Evolutionary conservation across 2,113 vertebrate genomes (phyloP), one percentile per base, ranked within the genome.

Genomic region (Xyrauchen texanus): DNA sequence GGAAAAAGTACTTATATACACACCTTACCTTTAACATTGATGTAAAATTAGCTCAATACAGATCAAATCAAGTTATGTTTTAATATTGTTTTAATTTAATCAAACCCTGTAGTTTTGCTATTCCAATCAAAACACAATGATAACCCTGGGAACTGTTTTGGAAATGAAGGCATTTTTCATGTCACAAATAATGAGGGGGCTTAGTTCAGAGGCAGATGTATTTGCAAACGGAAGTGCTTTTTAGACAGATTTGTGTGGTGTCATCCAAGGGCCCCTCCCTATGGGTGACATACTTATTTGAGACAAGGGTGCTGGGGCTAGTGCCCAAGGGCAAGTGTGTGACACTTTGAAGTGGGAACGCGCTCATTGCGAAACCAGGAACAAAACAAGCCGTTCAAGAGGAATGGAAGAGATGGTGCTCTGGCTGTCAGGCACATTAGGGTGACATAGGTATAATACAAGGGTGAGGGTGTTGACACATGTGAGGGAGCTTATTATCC

Each of bases 401-500:
- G 81, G 86, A 85, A 81, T 44, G 85, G 85, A 86, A 85, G 81
- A 80, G 83, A 84, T 86, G 87, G 76, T 79, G 82, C 85, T 86
- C 86, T 82, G 82, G 82, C 89, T 88, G 89, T 90, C 88, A 91
- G 86, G 73, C 84, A 72, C 87, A 86, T 89, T 91, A 90, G 82
- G 81, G 87, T 85, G 85, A 87, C 88, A 88, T 58, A 81, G 83
- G 87, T 68, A 81, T 88, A 89, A 86, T 86, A 87, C 87, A 85
- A 77, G 78, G 61, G 83, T 85, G 87, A 89, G 87, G 87, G 87
- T 88, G 88, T 88, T 90, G 90, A 92, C 89, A 91, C 88, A 85
- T 88, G 85, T 87, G 88, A 93, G 90, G 85, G 73, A 90, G 90
- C 91, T 92, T 90, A 89, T 93, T 93, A 92, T 91, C 89, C 88